Base-by-base conservation (phyloP, 2,113 vertebrate genomes). In the Strix uralensis region DNA sequence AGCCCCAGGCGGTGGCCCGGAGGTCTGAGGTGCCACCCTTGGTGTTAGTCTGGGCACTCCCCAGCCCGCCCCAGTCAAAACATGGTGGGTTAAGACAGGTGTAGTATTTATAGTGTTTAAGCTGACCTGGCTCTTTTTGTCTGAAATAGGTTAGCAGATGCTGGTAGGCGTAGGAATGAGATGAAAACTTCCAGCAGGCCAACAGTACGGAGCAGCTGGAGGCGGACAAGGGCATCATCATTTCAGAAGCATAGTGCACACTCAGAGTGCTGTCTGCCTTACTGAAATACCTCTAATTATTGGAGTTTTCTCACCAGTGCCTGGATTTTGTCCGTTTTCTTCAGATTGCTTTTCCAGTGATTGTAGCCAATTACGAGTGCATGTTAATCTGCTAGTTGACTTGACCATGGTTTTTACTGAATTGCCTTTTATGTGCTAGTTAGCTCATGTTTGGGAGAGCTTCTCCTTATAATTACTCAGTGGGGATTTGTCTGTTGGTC, bases 361-460 rank as follows among this genome's bases (percentile, higher is more conserved):
- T 57, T 14, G 52, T 82, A 75, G 70, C 70, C 81, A 90, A 6
- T 95, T 88, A 66, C 66, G 66, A 57, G 34, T 75, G 1, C 57
- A 95, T 92, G 89, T 90, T 96, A 93, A 96, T 96, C 30, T 51
- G 25, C 47, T 70, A 77, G 74, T 80, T 93, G 67, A 58, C 79
- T 92, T 90, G 82, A 40, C 61, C 18, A 5, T 88, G 71, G 9
- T 71, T 90, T 94, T 93, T 42, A 62, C 40, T 57, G 84, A 84
- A 42, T 74, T 87, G 47, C 22, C 46, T 85, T 95, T 95, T 86
- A 87, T 90, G 27, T 85, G 52, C 40, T 46, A 69, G 74, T 86
- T 93, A 86, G 58, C 74, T 95, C 65, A 88, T 75, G 54, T 95
- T 94, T 94, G 59, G 79, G 63, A 93, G 75, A 93, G 38, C 49